These are phyloP conservation scores for Gortyna flavago DNA, from an alignment of 2,888 invertebrate species.

Conservation along the genomic window DNA sequence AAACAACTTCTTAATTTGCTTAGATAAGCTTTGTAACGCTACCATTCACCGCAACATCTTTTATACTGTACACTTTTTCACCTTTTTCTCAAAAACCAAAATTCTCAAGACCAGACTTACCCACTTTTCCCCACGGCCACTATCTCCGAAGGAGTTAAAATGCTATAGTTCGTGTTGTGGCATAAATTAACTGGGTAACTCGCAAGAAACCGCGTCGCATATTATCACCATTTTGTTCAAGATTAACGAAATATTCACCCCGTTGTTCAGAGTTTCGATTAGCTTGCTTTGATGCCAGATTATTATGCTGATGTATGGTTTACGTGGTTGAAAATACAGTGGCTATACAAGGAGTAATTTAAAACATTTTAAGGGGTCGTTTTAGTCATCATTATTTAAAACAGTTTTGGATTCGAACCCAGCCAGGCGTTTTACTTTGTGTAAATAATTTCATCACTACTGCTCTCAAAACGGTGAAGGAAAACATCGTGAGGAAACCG, in stretches of 20 bases:
- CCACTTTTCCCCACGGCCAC: conserved; percentile 41
- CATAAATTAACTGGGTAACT: conserved; percentile 88
- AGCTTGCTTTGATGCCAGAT: conserved; percentile 64
- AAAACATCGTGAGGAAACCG: too few species aligned
- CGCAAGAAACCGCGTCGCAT: conserved; percentile 88
- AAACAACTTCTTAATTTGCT: neutral
- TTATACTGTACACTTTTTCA: neutral
- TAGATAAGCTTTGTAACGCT: neutral
- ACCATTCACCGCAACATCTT: neutral
- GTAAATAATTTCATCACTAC: too few species aligned
- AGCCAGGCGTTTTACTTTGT: too few species aligned
- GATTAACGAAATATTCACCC: conserved; percentile 86
- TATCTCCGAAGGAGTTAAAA: conserved; percentile 89
- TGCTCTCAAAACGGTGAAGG: too few species aligned
- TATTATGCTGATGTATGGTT: conserved; percentile 34
- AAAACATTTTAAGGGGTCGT: too few species aligned
- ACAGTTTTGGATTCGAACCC: too few species aligned
- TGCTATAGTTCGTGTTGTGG: conserved; percentile 88
- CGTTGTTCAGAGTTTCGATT: conserved; percentile 86
- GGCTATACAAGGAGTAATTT: too few species aligned
- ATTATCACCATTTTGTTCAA: conserved; percentile 88
- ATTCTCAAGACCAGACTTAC: conserved; percentile 65
- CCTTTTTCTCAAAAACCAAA: conserved; percentile 30
- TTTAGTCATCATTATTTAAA: too few species aligned
- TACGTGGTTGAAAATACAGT: neutral